Conservation (phyloP, 2,888 invertebrate species). For the Sarcophaga rosellei region DNA sequence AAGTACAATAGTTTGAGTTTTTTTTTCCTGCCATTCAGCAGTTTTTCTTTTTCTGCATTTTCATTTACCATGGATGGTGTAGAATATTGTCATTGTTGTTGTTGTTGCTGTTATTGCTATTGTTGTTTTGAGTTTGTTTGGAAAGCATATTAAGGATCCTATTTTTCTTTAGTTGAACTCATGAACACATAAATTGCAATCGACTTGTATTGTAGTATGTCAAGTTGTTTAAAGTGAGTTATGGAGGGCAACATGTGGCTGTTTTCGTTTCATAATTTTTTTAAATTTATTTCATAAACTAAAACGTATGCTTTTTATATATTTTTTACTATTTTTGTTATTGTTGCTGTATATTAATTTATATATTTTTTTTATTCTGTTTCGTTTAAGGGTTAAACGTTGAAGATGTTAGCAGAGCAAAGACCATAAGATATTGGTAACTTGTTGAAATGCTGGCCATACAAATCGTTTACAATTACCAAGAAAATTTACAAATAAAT, state of each 20-base stretch:
- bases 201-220: constrained; percentile 51
- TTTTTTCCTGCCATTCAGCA: not conserved
- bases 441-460: constrained; percentile 46
- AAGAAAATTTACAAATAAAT: not conserved
- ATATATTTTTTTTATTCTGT: not conserved
- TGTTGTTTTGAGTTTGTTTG: not conserved
- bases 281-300: constrained; percentile 50
- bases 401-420: not conserved
- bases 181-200: constrained; percentile 50
- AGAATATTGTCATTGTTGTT: not conserved
- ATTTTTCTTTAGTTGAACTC: constrained; percentile 19
- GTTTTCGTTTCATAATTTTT: constrained; percentile 33
- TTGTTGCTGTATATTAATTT: too few species aligned
- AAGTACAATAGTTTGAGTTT: constrained; percentile 19
- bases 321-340: not conserved
- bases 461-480: constrained; percentile 62
- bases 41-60: constrained; percentile 24
- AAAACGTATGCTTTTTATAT: too few species aligned
- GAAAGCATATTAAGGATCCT: constrained; percentile 26
- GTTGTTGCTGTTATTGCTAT: not conserved
- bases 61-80: not conserved
- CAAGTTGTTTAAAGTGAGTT: constrained; percentile 67
- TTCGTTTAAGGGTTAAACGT: constrained; percentile 13
- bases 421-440: constrained; percentile 15
- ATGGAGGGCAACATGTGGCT: constrained; percentile 65